Conservation (phyloP, 1,140 invertebrate species). For the Euschistus heros region DNA sequence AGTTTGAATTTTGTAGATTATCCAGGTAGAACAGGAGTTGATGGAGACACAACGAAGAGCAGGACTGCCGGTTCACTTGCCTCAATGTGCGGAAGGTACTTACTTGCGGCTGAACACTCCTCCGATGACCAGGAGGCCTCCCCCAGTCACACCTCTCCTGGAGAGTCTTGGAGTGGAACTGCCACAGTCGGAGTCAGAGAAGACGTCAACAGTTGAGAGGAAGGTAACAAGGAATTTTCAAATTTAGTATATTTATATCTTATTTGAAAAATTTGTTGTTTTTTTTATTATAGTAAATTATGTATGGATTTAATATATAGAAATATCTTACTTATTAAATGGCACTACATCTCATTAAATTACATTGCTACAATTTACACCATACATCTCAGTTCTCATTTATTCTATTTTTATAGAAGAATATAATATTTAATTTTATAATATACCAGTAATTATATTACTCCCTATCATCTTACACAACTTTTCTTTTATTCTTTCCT, state of each 20-base stretch:
- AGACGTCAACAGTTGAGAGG: constrained; percentile 62
- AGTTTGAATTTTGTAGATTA: constrained; percentile 44
- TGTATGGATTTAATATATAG: too few relatives aligned
- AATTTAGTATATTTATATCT: not conserved
- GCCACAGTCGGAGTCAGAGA: constrained; percentile 60
- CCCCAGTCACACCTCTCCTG: constrained; percentile 39
- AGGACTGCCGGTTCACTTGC: constrained; percentile 69
- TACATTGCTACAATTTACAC: too few relatives aligned
- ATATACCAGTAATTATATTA: too few relatives aligned
- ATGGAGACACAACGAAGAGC: constrained; percentile 76
- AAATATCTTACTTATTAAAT: too few relatives aligned
- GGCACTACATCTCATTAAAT: too few relatives aligned
- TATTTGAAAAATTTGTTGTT: too few relatives aligned
- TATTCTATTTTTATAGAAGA: too few relatives aligned
- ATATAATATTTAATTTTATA: too few relatives aligned
- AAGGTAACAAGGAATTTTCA: constrained; percentile 34
- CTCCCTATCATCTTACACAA: too few relatives aligned
- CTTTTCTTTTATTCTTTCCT: too few relatives aligned
- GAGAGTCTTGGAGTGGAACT: constrained; percentile 51
- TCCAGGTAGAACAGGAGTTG: constrained; percentile 54
- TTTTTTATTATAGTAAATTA: too few relatives aligned
- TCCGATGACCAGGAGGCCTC: constrained; percentile 46
- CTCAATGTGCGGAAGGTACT: constrained; percentile 53
- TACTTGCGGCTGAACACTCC: constrained; percentile 59
- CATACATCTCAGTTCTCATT: too few relatives aligned